phyloP scores from a whole-genome alignment of 2,797 vertebrate species.

The Lagorchestes hirsutus region DNA sequence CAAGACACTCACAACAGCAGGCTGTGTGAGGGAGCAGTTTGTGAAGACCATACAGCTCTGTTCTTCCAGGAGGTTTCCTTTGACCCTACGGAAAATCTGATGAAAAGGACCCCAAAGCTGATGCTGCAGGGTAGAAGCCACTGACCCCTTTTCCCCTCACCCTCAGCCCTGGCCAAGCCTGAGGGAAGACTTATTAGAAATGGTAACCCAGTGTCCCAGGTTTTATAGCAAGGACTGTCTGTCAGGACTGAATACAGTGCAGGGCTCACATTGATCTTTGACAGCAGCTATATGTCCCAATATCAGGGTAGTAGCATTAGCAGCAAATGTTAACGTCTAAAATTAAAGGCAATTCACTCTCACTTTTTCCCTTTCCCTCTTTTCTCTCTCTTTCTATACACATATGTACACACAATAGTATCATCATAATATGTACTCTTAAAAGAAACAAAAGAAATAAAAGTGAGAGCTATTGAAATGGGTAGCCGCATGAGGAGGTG shows the following conservation, averaged over 20 bases:
- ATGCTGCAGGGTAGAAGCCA: neutral
- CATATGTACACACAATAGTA: neutral
- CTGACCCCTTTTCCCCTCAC: neutral
- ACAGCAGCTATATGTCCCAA: neutral
- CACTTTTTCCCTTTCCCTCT: neutral
- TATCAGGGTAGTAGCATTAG: neutral
- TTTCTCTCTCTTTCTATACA: neutral
- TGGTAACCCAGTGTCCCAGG: neutral
- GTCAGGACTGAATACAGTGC: neutral
- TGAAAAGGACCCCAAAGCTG: neutral
- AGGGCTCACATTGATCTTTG: neutral
- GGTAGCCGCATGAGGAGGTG: neutral
- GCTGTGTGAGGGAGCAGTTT: neutral
- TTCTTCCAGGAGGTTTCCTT: neutral
- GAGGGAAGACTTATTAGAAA: neutral
- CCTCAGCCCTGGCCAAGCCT: neutral
- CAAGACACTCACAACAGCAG: neutral
- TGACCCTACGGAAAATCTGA: neutral
- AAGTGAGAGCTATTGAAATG: neutral
- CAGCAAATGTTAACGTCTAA: neutral
- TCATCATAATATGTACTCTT: neutral
- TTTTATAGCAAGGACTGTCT: neutral
- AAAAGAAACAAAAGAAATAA: neutral
- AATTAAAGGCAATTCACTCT: constrained; percentile 2
- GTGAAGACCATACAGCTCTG: constrained; percentile 19